These are phyloP conservation scores for Acropora yongei DNA, from an alignment of 64 coral and sea anemone species.

Conservation along the genomic window DNA sequence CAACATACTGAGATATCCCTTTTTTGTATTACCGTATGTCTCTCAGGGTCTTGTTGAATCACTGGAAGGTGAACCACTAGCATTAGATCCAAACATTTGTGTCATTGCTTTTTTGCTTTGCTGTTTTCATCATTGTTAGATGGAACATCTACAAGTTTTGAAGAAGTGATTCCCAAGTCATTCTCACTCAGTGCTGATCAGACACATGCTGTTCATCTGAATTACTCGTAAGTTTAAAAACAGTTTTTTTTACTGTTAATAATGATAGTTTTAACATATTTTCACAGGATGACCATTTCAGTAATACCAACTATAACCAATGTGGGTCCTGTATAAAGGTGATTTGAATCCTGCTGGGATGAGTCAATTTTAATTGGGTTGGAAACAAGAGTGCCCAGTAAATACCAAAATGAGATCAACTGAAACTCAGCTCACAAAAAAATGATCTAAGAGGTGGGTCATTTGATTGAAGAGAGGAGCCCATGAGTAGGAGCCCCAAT, in stretches of 20 bases:
- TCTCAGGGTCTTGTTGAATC: slow-evolving; percentile 83
- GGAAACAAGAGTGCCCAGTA: no score
- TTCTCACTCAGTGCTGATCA: slow-evolving; percentile 95
- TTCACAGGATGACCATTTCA: no score
- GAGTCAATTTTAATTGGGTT: no score
- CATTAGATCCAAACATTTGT: slow-evolving; percentile 85
- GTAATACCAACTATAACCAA: no score
- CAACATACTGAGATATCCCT: neutral
- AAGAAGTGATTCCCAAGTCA: slow-evolving; percentile 89
- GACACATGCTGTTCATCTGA: slow-evolving; percentile 89
- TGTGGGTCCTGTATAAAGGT: no score
- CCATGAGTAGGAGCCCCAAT: no score
- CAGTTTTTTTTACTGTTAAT: neutral
- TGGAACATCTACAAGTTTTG: slow-evolving; percentile 79
- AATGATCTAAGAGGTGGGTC: no score
- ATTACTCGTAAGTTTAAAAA: slow-evolving; percentile 79
- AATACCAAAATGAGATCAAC: no score
- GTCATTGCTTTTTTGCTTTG: slow-evolving; percentile 35
- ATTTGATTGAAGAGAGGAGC: no score
- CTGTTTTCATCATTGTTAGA: neutral
- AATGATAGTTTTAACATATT: no score
- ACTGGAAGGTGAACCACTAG: slow-evolving; percentile 47
- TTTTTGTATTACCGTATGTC: neutral
- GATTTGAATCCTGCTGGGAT: no score
- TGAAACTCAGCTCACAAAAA: no score